Percentiles rank a stretch among this genome's conserved stretches.
Conservation (phyloP, 2,888 invertebrate genomes). For the Ctenicera cuprea region DNA sequence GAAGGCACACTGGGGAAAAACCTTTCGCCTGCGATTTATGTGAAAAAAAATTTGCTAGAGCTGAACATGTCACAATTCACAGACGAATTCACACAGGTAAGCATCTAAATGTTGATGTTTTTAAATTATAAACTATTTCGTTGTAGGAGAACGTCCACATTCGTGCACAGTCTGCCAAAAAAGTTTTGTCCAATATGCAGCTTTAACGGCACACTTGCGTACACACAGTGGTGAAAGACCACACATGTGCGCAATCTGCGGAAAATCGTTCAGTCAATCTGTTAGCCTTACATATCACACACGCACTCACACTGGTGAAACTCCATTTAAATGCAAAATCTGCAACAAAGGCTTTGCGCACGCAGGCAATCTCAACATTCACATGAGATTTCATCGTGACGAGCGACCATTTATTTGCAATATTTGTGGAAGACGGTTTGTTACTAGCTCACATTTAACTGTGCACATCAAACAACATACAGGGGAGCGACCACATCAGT, state of each 20-base stretch:
- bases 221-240: conserved; percentile 50
- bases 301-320: conserved; percentile 61
- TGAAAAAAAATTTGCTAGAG: conserved; percentile 61
- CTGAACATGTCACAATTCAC: conserved; percentile 63
- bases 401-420: conserved; percentile 63
- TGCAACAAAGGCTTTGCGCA: conserved; percentile 63
- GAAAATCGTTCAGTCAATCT: conserved; percentile 43
- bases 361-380: conserved; percentile 64
- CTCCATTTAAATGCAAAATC: conserved; percentile 61
- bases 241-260: conserved; percentile 52
- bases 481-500: conserved; percentile 66
- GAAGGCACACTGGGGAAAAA: conserved; percentile 61
- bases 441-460: conserved; percentile 65
- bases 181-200: conserved; percentile 45
- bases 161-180: conserved; percentile 51
- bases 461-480: conserved; percentile 65
- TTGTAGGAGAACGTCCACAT: conserved; percentile 52
- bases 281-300: conserved; percentile 52
- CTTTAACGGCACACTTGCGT: conserved; percentile 43
- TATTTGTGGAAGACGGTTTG: conserved; percentile 63
- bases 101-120: background rate
- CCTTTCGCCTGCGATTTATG: conserved; percentile 63
- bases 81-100: conserved; percentile 64
- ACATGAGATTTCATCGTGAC: conserved; percentile 65
- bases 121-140: background rate